phyloP scores from a whole-genome alignment of 2,113 vertebrate genomes.

The Eulacestoma nigropectus region DNA sequence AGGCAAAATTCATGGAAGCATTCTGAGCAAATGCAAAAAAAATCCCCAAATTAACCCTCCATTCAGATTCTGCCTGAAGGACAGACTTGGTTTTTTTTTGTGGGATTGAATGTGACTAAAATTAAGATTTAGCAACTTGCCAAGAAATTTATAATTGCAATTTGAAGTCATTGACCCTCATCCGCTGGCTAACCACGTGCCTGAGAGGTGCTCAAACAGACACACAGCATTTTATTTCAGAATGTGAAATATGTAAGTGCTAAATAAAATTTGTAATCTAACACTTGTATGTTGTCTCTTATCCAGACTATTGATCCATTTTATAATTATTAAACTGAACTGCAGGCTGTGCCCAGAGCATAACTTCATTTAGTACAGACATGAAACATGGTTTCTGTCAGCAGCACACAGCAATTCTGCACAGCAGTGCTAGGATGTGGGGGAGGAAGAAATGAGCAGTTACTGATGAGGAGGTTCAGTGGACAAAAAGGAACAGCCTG shows the following conservation, averaged over 20 bases:
- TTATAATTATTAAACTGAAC: not conserved
- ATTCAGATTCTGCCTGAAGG: not conserved
- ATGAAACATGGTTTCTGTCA: not conserved
- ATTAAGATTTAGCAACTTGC: not conserved
- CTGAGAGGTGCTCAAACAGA: not conserved
- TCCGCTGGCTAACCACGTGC: accelerated
- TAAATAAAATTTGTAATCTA: not conserved
- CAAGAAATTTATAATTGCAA: not conserved
- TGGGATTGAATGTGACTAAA: not conserved
- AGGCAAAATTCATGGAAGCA: not conserved
- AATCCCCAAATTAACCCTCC: not conserved
- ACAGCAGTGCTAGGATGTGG: not conserved
- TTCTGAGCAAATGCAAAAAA: not conserved
- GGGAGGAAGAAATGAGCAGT: not conserved
- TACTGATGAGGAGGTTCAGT: not conserved
- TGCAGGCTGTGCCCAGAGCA: not conserved
- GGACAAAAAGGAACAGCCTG: not conserved
- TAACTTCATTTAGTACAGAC: not conserved
- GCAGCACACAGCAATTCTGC: not conserved
- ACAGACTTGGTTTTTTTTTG: not conserved
- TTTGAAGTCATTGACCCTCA: not conserved
- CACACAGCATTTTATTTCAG: not conserved
- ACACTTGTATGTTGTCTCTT: not conserved
- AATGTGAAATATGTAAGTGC: not conserved
- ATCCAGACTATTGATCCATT: not conserved